Evolutionary conservation across 2,888 invertebrate species (phyloP), one percentile per base, ranked within the genome.

Genomic region (Cartodere bifasciata): DNA sequence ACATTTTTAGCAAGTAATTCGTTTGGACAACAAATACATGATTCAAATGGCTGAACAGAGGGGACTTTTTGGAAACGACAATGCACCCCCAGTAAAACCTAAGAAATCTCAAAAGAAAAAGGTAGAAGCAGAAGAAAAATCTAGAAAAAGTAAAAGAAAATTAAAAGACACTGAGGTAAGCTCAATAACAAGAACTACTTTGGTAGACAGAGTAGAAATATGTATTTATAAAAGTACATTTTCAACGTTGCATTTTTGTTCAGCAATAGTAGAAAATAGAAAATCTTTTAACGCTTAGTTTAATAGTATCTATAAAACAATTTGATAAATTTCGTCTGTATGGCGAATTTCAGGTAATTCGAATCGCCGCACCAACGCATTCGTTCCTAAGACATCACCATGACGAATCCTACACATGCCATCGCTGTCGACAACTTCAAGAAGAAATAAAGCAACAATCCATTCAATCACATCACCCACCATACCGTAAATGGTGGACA

Each of bases 1-100:
- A 27, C 5, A 6, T 17, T 23, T 27, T 31, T 44, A 75, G 70
- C 73, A 78, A 62, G 68, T 85, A 45, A 80, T 78, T 31, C 71
- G 76, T 23, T 67, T 85, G 46, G 79, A 86, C 55, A 81, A 83
- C 4, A 77, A 83, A 55, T 84, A 78, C 53, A 79, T 86, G 70
- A 86, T 86, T 43, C 70, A 77, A 46, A 80, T 84, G 61, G 85
- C 86, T 2, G 85, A 85, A 56, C 69, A 74, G 22, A 68, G 84
- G 35, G 84, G 85, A 0, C 57, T 86, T 39, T 86, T 86, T 53
- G 83, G 58, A 4, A 46, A 40, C 4, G 46, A 39, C 3, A 44
- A 48, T 4, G 42, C 43, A 3, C 55, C 59, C 25, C 58, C 63
- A 39, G 56, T 58, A 37, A 59, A 53, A 43, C 51, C 57, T 37